Evolutionary conservation across 2,113 vertebrate genomes (phyloP).

Genomic region (Fulmarus glacialis): DNA sequence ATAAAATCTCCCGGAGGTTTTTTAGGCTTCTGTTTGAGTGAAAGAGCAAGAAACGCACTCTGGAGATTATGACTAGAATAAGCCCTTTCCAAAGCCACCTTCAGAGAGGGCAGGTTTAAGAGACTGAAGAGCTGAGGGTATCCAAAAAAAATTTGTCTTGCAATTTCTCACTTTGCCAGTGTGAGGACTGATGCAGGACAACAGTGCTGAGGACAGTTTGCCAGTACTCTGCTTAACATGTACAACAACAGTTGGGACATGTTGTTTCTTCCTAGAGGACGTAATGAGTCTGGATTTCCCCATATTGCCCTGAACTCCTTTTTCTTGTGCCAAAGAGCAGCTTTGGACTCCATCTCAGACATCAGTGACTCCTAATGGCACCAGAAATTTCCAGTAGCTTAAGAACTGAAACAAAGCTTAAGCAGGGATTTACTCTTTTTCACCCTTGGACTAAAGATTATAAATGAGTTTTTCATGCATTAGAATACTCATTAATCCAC

Average conservation of each 20-base stretch:
- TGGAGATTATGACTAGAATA: background rate
- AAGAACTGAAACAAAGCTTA: conserved; percentile 38
- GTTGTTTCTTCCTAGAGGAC: conserved; percentile 30
- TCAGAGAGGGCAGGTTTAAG: background rate
- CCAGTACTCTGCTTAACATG: background rate
- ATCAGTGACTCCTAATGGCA: conserved; percentile 25
- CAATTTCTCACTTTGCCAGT: background rate
- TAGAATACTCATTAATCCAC: conserved; percentile 36
- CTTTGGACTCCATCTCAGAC: conserved; percentile 32
- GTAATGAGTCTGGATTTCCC: conserved; percentile 6
- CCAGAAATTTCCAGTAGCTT: conserved; percentile 44
- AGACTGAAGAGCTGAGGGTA: background rate
- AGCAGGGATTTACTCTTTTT: conserved; percentile 33
- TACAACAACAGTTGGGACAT: background rate
- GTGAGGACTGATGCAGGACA: background rate
- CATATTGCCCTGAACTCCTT: background rate
- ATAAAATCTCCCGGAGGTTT: background rate
- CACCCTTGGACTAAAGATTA: conserved; percentile 49
- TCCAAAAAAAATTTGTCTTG: background rate
- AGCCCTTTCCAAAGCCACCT: background rate
- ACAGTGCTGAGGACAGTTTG: background rate
- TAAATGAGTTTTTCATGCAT: conserved; percentile 51
- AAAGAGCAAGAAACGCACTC: background rate
- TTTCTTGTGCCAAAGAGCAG: conserved; percentile 16
- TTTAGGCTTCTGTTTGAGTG: background rate